A percentile compares a stretch with the other conserved stretches of the same genome.
Conservation (phyloP, 2,888 invertebrate genomes). For the Alloscopus bannaensis region DNA sequence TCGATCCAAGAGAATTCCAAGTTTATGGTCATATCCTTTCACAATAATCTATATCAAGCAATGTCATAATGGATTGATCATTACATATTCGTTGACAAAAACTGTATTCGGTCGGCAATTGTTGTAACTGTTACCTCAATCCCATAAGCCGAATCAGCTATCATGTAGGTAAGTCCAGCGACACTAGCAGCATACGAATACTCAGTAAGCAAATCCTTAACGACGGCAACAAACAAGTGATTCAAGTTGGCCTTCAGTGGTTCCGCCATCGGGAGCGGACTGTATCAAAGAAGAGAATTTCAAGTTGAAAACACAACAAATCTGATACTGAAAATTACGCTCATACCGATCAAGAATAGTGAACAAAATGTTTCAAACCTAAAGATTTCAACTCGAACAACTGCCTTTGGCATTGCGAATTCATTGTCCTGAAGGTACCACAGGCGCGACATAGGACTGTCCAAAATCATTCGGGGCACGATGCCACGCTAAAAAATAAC, state of each 20-base stretch:
- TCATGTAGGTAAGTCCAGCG: slow-evolving; percentile 89
- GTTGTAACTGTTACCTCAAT: slow-evolving; percentile 90
- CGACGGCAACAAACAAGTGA: slow-evolving; percentile 87
- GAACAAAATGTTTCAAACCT: no score
- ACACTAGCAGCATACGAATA: slow-evolving; percentile 94
- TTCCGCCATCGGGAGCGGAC: slow-evolving; percentile 90
- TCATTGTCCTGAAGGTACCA: slow-evolving; percentile 98
- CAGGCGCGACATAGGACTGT: slow-evolving; percentile 86
- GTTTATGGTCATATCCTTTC: slow-evolving; percentile 94
- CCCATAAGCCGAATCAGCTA: slow-evolving; percentile 89
- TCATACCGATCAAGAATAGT: no score
- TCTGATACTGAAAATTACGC: no score
- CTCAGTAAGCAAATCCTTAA: slow-evolving; percentile 92
- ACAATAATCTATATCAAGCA: slow-evolving; percentile 81
- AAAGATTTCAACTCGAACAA: slow-evolving; percentile 59
- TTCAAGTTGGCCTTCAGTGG: slow-evolving; percentile 89
- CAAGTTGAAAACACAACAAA: no score
- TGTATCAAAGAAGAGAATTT: slow-evolving; percentile 76
- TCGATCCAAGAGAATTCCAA: slow-evolving; percentile 87
- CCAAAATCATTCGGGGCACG: slow-evolving; percentile 84
- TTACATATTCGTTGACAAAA: no score
- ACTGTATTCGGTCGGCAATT: no score
- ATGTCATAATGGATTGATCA: not conserved
- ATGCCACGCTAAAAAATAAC: slow-evolving; percentile 57
- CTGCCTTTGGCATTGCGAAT: slow-evolving; percentile 76